These are phyloP conservation scores for Tetropium fuscum DNA, from an alignment of 2,888 invertebrate genomes.

Conservation along the genomic window DNA sequence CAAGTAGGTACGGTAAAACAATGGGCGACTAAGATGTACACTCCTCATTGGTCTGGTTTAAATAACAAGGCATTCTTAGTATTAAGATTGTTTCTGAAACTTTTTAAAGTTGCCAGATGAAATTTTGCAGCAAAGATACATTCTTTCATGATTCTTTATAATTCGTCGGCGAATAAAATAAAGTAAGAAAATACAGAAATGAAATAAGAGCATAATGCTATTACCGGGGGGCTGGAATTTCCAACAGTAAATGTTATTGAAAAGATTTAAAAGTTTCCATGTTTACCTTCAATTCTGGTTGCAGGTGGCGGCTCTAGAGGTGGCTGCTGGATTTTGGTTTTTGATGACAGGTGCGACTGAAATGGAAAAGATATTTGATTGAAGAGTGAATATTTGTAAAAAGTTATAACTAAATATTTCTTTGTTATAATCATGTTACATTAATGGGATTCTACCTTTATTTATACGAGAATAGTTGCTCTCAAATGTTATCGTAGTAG, in stretches of 20 bases:
- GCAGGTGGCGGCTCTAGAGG: slow-evolving; percentile 56
- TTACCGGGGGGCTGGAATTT: slow-evolving; percentile 28
- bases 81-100: slow-evolving; percentile 59
- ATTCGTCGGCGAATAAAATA: slow-evolving; percentile 45
- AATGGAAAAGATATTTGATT: slow-evolving; percentile 27
- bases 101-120: slow-evolving; percentile 57
- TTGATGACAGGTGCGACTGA: slow-evolving; percentile 56
- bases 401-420: no score
- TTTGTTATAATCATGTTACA: no score
- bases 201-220: slow-evolving; percentile 49
- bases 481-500: no score
- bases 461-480: no score
- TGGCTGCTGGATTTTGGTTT: slow-evolving; percentile 48
- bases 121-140: slow-evolving; percentile 59
- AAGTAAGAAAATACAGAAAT: slow-evolving; percentile 50
- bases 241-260: slow-evolving; percentile 25
- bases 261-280: slow-evolving; percentile 18
- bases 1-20: slow-evolving; percentile 58
- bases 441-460: no score
- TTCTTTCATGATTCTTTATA: slow-evolving; percentile 56
- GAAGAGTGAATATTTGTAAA: no score
- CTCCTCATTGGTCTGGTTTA: slow-evolving; percentile 29
- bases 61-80: slow-evolving; percentile 58
- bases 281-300: slow-evolving; percentile 59
- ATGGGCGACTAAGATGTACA: slow-evolving; percentile 44